A percentile compares a stretch with the other conserved stretches of the same genome.
phyloP scores from a whole-genome alignment of 23 tunicate genomes.

The Halocynthia roretzi region DNA sequence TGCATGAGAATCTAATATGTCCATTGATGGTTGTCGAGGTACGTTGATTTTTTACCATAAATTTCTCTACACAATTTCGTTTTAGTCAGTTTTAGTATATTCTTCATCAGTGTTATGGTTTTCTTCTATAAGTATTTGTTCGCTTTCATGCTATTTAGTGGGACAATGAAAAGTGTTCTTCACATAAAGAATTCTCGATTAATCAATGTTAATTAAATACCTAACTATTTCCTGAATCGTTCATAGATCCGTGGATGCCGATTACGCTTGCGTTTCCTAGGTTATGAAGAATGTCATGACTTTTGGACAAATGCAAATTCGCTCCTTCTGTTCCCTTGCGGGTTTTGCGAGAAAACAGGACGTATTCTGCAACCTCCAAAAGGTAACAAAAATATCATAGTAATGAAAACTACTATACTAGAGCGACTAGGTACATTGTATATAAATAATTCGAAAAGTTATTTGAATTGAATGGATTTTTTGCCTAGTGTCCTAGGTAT shows the following conservation, averaged over 20 bases:
- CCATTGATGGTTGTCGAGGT: slow-evolving; percentile 45
- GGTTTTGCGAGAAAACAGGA: slow-evolving; percentile 9
- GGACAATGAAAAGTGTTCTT: no score
- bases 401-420: not conserved
- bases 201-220: no score
- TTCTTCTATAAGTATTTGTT: not conserved
- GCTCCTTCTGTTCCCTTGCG: slow-evolving; percentile 20
- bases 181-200: no score
- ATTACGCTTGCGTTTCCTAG: slow-evolving; percentile 9
- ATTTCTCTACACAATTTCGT: no score
- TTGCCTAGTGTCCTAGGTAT: no score
- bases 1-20: slow-evolving; percentile 64
- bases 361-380: slow-evolving; percentile 10
- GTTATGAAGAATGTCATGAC: slow-evolving; percentile 15
- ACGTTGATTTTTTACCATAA: not conserved
- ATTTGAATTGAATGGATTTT: no score
- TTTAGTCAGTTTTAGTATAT: no score
- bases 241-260: slow-evolving; percentile 20
- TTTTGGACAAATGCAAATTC: slow-evolving; percentile 18
- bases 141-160: not conserved
- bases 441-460: no score
- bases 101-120: not conserved
- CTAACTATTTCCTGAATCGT: not conserved
- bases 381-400: not conserved
- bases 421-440: no score